Evolutionary conservation across 2,797 vertebrate species (phyloP).

Genomic region (Buceros bicornis): DNA sequence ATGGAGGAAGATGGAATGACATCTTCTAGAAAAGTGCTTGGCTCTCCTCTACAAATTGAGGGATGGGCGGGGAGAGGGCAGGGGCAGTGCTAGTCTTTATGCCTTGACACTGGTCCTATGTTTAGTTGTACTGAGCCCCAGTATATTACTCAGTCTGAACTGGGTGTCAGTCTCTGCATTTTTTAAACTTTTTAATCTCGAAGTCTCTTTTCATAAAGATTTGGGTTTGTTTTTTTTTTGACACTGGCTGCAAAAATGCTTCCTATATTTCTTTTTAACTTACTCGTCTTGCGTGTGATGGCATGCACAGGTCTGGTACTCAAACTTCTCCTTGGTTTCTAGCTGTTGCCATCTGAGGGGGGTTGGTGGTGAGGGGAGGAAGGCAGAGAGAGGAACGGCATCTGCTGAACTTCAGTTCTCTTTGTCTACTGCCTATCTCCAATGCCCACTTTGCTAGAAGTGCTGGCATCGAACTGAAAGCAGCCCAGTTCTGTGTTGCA

Average conservation of each 20-base stretch:
- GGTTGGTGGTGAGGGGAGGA: background rate
- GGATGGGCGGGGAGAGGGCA: background rate
- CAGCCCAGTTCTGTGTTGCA: background rate
- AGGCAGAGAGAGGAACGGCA: background rate
- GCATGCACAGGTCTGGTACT: background rate
- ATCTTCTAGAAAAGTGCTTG: background rate
- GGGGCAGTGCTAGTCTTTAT: background rate
- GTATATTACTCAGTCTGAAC: background rate
- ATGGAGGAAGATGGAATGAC: background rate
- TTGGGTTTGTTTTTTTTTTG: background rate
- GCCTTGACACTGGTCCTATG: background rate
- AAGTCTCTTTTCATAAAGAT: background rate
- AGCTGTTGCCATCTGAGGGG: background rate
- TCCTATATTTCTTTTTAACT: background rate
- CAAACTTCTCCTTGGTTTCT: background rate
- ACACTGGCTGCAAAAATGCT: background rate
- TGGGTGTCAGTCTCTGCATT: background rate
- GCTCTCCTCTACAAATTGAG: background rate
- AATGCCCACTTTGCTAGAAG: background rate
- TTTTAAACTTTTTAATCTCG: background rate
- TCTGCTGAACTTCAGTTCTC: background rate
- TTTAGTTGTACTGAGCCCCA: background rate
- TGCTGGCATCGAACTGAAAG: background rate
- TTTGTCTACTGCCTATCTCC: background rate
- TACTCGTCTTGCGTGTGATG: background rate